Evolutionary conservation across 2,888 invertebrate species (phyloP).

Genomic region (Nebria brevicollis): DNA sequence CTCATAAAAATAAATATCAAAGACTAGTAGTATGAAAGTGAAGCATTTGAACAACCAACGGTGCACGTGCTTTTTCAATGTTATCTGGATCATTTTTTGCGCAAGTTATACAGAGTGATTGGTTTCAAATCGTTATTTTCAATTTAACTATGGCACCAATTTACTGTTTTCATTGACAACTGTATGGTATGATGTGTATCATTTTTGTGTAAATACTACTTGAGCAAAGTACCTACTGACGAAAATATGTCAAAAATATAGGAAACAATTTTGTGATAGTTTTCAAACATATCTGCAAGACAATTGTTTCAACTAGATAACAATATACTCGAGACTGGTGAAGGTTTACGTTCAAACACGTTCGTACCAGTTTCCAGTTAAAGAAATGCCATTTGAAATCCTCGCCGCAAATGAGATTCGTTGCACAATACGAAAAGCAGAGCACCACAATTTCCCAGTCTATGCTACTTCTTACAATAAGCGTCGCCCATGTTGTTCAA

Average conservation of each 20-base stretch:
- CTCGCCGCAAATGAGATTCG: constrained; percentile 14
- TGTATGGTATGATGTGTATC: too few relatives aligned
- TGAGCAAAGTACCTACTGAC: neutral
- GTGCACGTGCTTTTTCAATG: too few relatives aligned
- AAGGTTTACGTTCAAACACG: constrained; percentile 31
- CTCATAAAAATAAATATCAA: too few relatives aligned
- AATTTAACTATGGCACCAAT: too few relatives aligned
- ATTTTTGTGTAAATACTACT: neutral
- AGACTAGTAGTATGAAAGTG: too few relatives aligned
- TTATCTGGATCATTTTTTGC: too few relatives aligned
- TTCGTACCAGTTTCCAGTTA: constrained; percentile 36
- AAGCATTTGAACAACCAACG: too few relatives aligned
- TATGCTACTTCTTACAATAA: neutral
- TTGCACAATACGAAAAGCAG: neutral
- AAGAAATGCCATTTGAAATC: constrained; percentile 35
- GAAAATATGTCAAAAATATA: neutral
- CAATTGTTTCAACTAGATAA: neutral
- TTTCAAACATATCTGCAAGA: neutral
- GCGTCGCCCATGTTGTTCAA: neutral
- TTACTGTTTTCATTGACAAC: too few relatives aligned
- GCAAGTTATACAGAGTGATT: too few relatives aligned
- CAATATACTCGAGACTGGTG: constrained; percentile 33
- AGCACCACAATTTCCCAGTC: neutral
- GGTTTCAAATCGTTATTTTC: too few relatives aligned
- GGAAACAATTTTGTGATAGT: neutral